Evolutionary conservation across 2,797 vertebrate genomes (phyloP).

Genomic region (Rhinichthys osculus): DNA sequence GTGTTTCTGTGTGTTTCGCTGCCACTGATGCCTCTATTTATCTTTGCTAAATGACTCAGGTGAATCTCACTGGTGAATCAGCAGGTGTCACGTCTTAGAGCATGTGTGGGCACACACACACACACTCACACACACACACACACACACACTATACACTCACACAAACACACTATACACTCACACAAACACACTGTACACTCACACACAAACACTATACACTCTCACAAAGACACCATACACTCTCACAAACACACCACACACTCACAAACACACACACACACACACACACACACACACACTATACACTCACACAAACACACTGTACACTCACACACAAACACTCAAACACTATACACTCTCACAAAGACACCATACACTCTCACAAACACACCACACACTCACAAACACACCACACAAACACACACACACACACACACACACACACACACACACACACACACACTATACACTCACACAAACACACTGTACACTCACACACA

Average conservation of each 20-base stretch:
- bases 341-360: too few species aligned
- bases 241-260: too few species aligned
- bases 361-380: neutral
- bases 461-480: too few species aligned
- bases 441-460: constrained; percentile 3
- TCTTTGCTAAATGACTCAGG: constrained; percentile 63
- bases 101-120: constrained; percentile 44
- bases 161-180: neutral
- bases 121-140: constrained; percentile 15
- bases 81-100: constrained; percentile 61
- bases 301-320: neutral
- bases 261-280: too few species aligned
- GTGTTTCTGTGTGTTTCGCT: neutral
- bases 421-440: too few species aligned
- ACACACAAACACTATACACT: too few species aligned
- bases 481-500: constrained; percentile 23
- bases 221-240: too few species aligned
- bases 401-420: too few species aligned
- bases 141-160: too few species aligned
- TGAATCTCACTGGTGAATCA: constrained; percentile 65
- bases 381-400: neutral
- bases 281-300: too few species aligned
- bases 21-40: constrained; percentile 59
- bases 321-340: too few species aligned
- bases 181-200: neutral